Conservation (phyloP, 1,140 invertebrate species). For the Globodera rostochiensis region DNA sequence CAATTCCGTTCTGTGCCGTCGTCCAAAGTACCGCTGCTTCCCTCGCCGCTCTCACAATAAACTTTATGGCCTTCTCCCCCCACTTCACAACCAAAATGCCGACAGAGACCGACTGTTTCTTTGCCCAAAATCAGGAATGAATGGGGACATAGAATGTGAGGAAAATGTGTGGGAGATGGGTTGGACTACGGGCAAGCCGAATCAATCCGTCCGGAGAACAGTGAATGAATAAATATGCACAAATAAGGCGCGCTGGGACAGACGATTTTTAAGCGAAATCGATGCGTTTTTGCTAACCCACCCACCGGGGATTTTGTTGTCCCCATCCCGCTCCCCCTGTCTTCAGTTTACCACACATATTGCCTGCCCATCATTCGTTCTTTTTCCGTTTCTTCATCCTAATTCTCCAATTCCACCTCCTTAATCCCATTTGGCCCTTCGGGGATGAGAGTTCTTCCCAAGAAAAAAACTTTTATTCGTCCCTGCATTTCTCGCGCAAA, state of each 20-base stretch:
- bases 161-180: not conserved
- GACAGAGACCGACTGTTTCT: not conserved
- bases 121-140: not conserved
- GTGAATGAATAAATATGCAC: not conserved
- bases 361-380: not conserved
- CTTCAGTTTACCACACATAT: not conserved
- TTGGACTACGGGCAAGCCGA: not conserved
- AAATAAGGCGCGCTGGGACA: not conserved
- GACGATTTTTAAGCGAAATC: not conserved
- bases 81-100: not conserved
- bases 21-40: not conserved
- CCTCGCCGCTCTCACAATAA: not conserved
- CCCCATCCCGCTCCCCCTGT: not conserved
- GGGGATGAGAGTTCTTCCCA: not conserved
- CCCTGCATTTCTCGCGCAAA: not conserved
- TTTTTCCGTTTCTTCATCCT: not conserved
- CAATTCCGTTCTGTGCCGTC: not conserved
- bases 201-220: not conserved
- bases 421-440: not conserved
- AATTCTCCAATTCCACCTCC: too few species aligned
- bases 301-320: not conserved
- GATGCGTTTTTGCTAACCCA: not conserved
- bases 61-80: not conserved
- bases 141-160: not conserved
- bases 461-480: not conserved